Conservation (phyloP, 1,140 invertebrate genomes). For the Drosophila gunungcola region DNA sequence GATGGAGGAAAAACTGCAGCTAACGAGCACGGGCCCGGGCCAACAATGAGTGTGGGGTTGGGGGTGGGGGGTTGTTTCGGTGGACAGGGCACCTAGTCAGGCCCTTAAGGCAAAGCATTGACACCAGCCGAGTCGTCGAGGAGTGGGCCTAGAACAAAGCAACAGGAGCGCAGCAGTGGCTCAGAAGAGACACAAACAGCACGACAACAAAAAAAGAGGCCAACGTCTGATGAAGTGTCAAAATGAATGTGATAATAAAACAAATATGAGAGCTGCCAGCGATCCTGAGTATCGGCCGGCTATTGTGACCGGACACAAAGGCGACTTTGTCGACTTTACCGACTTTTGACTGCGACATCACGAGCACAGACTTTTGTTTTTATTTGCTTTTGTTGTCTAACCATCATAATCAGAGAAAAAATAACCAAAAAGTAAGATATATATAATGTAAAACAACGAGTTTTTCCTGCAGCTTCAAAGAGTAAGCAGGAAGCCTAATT, state of each 20-base stretch:
- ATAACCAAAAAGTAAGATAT: not conserved
- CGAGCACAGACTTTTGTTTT: constrained; percentile 59
- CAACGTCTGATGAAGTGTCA: constrained; percentile 82
- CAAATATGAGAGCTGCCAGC: constrained; percentile 54
- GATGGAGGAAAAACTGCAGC: constrained; percentile 57
- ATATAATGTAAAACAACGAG: not conserved
- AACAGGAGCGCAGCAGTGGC: constrained; percentile 50
- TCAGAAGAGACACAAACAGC: constrained; percentile 34
- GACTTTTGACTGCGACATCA: constrained; percentile 49
- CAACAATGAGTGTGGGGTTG: constrained; percentile 57
- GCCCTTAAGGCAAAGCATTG: constrained; percentile 82
- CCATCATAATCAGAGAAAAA: constrained; percentile 5
- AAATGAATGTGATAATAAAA: constrained; percentile 81
- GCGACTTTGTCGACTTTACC: constrained; percentile 27
- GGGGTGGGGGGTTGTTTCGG: not conserved
- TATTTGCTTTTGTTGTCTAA: constrained; percentile 25
- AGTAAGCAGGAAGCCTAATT: not conserved
- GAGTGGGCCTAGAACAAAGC: constrained; percentile 55
- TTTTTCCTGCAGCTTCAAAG: not conserved
- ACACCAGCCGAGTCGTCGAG: constrained; percentile 44
- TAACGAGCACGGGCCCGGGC: constrained; percentile 67
- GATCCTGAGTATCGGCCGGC: constrained; percentile 33
- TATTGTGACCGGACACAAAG: constrained; percentile 55
- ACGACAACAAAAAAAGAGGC: constrained; percentile 47
- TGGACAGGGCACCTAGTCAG: constrained; percentile 44